Conservation (phyloP, 2,888 invertebrate genomes). For the Mythimna loreyi region DNA sequence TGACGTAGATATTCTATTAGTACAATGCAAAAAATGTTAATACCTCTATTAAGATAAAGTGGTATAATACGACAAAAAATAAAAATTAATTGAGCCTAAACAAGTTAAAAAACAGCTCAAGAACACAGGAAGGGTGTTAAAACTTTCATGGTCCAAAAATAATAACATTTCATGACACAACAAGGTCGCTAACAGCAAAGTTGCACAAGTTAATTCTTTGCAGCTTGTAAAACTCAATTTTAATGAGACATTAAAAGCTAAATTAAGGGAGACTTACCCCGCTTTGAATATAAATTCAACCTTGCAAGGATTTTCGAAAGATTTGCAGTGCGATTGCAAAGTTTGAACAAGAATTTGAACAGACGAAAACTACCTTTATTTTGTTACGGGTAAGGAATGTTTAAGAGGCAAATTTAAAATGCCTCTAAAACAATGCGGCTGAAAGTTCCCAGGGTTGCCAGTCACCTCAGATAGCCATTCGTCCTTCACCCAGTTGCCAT, state of each 20-base stretch:
- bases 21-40: background rate
- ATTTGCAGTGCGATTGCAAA: slow-evolving; percentile 56
- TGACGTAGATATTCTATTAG: too few relatives aligned
- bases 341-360: background rate
- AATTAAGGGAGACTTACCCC: slow-evolving; percentile 55
- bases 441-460: slow-evolving; percentile 59
- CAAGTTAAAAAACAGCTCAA: slow-evolving; percentile 35
- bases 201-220: slow-evolving; percentile 42
- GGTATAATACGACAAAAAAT: background rate
- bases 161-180: slow-evolving; percentile 39
- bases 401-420: slow-evolving; percentile 41
- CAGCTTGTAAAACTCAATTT: slow-evolving; percentile 42
- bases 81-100: slow-evolving; percentile 6
- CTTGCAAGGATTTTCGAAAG: slow-evolving; percentile 62
- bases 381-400: background rate
- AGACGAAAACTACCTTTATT: slow-evolving; percentile 25
- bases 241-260: slow-evolving; percentile 57
- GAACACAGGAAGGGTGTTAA: slow-evolving; percentile 23
- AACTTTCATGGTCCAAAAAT: slow-evolving; percentile 37
- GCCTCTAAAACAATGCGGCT: slow-evolving; percentile 57
- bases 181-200: slow-evolving; percentile 38
- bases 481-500: slow-evolving; percentile 66
- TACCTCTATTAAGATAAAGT: background rate
- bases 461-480: slow-evolving; percentile 58
- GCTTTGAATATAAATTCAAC: slow-evolving; percentile 53